phyloP scores from a whole-genome alignment of 37 sponge, comb jelly and placozoan species.

The Axinella damicornis region DNA sequence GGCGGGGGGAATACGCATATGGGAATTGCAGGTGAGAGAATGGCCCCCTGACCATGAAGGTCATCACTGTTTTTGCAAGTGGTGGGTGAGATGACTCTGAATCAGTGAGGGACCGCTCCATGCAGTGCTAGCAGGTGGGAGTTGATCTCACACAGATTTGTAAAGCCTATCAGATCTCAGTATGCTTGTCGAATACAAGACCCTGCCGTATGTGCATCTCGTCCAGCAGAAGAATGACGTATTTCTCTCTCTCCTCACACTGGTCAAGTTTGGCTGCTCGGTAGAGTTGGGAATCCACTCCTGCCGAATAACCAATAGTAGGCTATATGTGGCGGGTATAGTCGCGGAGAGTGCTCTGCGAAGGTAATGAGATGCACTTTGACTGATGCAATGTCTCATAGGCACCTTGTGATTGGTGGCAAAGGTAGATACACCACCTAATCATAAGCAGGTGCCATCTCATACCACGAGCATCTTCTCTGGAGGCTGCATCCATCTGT shows the following conservation, averaged over 20 bases:
- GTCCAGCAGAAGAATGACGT: conserved; percentile 28
- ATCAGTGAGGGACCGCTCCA: neutral
- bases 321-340: too few relatives aligned
- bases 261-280: conserved; percentile 24
- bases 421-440: conserved; percentile 35
- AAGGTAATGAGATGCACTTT: conserved; percentile 25
- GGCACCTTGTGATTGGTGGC: conserved; percentile 18
- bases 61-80: conserved; percentile 27
- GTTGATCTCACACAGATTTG: neutral
- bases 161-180: conserved; percentile 24
- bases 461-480: conserved; percentile 31
- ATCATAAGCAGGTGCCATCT: too few relatives aligned
- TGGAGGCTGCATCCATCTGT: conserved; percentile 34
- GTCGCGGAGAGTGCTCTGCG: too few relatives aligned
- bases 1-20: neutral
- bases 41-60: conserved; percentile 33
- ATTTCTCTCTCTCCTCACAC: conserved; percentile 38
- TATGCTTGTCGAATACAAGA: conserved; percentile 49
- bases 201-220: conserved; percentile 28
- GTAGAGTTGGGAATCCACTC: conserved; percentile 17
- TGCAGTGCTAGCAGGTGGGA: conserved; percentile 5
- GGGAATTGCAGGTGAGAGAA: conserved; percentile 1
- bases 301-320: too few relatives aligned
- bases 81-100: neutral
- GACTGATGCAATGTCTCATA: conserved; percentile 11